These are phyloP conservation scores for Sphaeridia pumilis DNA, from an alignment of 2,888 invertebrate species.

Conservation along the genomic window DNA sequence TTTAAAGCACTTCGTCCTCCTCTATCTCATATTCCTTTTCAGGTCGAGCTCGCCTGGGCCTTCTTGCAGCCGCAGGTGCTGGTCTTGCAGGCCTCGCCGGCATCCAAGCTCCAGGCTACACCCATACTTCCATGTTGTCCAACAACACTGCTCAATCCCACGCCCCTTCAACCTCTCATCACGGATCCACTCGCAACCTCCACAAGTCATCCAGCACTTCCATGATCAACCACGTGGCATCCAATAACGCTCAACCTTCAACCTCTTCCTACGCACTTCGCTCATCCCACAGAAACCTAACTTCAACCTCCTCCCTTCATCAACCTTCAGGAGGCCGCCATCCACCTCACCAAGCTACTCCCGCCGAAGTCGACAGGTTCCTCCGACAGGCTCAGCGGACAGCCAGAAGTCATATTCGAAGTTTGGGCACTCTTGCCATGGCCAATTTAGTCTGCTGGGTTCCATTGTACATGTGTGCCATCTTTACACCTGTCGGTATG, in stretches of 20 bases:
- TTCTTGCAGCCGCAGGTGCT: slow-evolving; percentile 35
- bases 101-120: slow-evolving; percentile 22
- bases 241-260: neutral
- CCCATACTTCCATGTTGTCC: slow-evolving; percentile 10
- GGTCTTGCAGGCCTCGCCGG: slow-evolving; percentile 34
- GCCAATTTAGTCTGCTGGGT: slow-evolving; percentile 84
- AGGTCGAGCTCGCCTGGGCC: slow-evolving; percentile 34
- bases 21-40: slow-evolving; percentile 4
- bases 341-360: slow-evolving; percentile 14
- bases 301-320: neutral
- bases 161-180: neutral
- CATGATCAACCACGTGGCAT: neutral
- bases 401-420: slow-evolving; percentile 49
- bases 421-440: slow-evolving; percentile 72
- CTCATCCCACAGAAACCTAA: too few species aligned
- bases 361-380: slow-evolving; percentile 33
- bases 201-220: neutral
- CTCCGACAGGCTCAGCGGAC: slow-evolving; percentile 34
- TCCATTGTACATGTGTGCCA: slow-evolving; percentile 72
- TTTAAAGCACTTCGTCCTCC: neutral
- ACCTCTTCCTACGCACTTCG: neutral
- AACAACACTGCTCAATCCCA: slow-evolving; percentile 1
- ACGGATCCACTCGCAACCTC: slow-evolving; percentile 2
- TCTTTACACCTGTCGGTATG: slow-evolving; percentile 54
- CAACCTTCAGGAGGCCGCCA: neutral